Conservation (phyloP, 92 coral and sea anemone species). For the Epizoanthus illoricatus region DNA sequence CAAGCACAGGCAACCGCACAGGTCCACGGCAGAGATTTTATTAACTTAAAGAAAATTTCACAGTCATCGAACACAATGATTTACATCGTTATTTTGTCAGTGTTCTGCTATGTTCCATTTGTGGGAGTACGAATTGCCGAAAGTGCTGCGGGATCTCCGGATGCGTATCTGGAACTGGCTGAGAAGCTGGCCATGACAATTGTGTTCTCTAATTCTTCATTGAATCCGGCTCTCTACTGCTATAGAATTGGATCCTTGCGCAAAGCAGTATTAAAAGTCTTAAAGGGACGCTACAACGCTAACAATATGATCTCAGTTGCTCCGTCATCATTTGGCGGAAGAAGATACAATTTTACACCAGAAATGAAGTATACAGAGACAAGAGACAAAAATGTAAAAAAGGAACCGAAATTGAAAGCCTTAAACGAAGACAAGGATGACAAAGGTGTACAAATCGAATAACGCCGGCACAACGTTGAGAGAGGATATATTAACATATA, state of each 20-base stretch:
- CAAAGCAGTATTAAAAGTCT: constrained; percentile 16
- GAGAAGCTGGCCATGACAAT: constrained; percentile 41
- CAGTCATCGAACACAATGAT: constrained; percentile 32
- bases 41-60: neutral
- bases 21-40: neutral
- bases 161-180: constrained; percentile 10
- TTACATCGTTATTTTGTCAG: constrained; percentile 23
- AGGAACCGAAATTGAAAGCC: too few species aligned
- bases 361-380: neutral
- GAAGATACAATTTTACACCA: neutral
- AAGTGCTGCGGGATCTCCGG: neutral
- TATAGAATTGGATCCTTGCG: constrained; percentile 22
- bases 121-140: constrained; percentile 24
- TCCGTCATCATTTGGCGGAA: neutral
- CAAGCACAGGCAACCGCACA: neutral
- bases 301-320: neutral
- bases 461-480: too few species aligned
- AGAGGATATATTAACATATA: too few species aligned
- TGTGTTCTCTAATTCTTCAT: constrained; percentile 15
- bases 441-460: too few species aligned
- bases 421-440: too few species aligned
- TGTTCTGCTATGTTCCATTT: constrained; percentile 30
- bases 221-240: constrained; percentile 20
- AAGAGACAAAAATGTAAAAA: too few species aligned
- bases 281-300: neutral